Percentiles rank a stretch among this genome's conserved stretches.
Conservation (phyloP, 2,888 invertebrate species). For the Caradrina clavipalpis region DNA sequence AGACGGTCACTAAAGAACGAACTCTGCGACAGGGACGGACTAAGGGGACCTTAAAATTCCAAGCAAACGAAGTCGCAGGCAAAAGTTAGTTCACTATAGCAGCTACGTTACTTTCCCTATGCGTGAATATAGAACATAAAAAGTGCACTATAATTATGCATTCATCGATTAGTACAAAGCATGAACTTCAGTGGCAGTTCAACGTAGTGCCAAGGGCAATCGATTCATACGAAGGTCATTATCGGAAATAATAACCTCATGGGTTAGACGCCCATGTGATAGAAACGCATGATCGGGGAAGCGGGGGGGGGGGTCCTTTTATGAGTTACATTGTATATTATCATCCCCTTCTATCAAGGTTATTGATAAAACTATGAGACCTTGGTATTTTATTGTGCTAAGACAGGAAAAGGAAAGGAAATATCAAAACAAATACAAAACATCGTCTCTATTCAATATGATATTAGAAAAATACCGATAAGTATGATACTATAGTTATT, state of each 20-base stretch:
- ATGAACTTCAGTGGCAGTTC: slow-evolving; percentile 15
- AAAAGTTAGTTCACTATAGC: too few species aligned
- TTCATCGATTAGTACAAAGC: slow-evolving; percentile 23
- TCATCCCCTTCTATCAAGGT: slow-evolving; percentile 1
- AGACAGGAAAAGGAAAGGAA: neutral
- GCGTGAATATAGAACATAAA: neutral
- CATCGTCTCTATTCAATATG: too few species aligned
- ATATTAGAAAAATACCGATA: too few species aligned
- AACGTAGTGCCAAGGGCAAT: slow-evolving; percentile 42
- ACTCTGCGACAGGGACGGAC: too few species aligned
- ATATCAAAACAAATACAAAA: too few species aligned
- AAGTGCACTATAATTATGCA: slow-evolving; percentile 3
- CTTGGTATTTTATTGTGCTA: neutral
- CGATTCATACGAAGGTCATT: slow-evolving; percentile 35
- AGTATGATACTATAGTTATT: too few species aligned
- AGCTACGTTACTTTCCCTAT: neutral
- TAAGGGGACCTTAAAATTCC: too few species aligned
- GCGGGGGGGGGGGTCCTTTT: neutral
- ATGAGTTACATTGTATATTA: slow-evolving; percentile 5
- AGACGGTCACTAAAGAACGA: too few species aligned
- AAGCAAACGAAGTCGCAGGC: too few species aligned
- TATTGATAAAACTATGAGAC: neutral
- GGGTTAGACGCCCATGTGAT: neutral
- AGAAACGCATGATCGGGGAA: slow-evolving; percentile 9
- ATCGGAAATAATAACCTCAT: slow-evolving; percentile 24